A percentile compares a stretch with the other conserved stretches of the same genome.
These are phyloP conservation scores for Anastrepha ludens DNA, from an alignment of 1,140 invertebrate species.

Conservation along the genomic window DNA sequence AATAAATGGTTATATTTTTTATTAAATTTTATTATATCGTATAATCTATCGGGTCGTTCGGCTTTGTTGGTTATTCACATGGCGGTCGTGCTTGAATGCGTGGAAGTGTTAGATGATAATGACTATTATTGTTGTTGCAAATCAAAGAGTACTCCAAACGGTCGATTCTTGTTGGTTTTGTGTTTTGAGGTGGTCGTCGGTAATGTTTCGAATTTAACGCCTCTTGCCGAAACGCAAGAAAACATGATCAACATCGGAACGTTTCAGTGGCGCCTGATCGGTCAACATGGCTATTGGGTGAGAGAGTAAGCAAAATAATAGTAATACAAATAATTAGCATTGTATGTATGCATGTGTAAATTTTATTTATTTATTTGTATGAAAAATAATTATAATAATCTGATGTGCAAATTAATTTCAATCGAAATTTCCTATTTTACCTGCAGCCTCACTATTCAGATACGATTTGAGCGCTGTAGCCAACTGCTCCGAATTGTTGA, in stretches of 20 bases:
- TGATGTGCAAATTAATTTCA: too few species aligned
- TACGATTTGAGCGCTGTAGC: slow-evolving; percentile 69
- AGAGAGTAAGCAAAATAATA: neutral
- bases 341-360: too few species aligned
- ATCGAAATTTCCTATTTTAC: slow-evolving; percentile 59
- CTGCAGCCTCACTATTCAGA: slow-evolving; percentile 72
- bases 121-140: neutral
- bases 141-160: neutral
- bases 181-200: neutral
- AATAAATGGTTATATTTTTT: neutral
- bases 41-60: neutral
- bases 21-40: neutral
- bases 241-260: slow-evolving; percentile 86
- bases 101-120: neutral
- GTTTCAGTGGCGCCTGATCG: slow-evolving; percentile 75
- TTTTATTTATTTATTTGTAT: too few species aligned
- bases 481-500: slow-evolving; percentile 72
- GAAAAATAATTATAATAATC: too few species aligned
- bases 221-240: slow-evolving; percentile 84
- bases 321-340: too few species aligned
- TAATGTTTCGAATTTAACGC: slow-evolving; percentile 62
- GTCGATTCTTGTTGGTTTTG: neutral
- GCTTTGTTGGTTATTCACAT: slow-evolving; percentile 13
- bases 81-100: slow-evolving; percentile 39
- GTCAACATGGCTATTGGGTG: slow-evolving; percentile 65